Evolutionary conservation across 2,797 vertebrate species (phyloP), one percentile per base, ranked within the genome.

Genomic region (Parambassis ranga): DNA sequence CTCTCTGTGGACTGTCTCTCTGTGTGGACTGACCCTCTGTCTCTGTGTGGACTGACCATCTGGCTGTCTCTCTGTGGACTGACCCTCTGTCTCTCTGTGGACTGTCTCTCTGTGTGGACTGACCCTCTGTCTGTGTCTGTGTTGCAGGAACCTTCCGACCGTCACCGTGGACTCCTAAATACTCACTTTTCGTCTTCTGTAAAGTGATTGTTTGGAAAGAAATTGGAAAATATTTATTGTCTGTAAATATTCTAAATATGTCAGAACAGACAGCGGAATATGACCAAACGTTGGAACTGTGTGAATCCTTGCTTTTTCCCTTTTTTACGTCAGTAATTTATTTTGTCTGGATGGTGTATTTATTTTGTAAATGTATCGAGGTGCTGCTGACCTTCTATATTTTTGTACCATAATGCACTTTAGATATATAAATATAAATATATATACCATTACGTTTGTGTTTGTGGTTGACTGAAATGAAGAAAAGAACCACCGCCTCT

Each of bases 351-450:
- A 92, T 80, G 87, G 92, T 96, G 92, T 98, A 97, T 98, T 98
- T 98, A 97, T 98, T 98, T 95, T 94, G 92, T 95, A 94, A 95
- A 95, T 92, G 75, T 97, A 94, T 94, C 92, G 92, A 94, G 95
- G 95, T 96, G 95, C 96, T 96, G 96, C 95, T 96, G 95, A 95
- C 92, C 94, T 95, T 93, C 92, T 95, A 91, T 94, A 94, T 92
- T 92, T 95, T 96, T 96, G 94, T 96, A 97, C 96, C 91, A 93
- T 96, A 95, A 95, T 96, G 96, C 96, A 98, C 96, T 98, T 98
- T 98, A 97, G 93, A 92, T 92, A 93, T 95, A 94, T 93, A 86
- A 90, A 92, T 94, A 94, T 94, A 90, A 86, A 95, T 93, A 93
- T 94, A 93, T 94, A 89, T 84, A 86, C 83, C 87, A 94, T 87